Percentiles rank a stretch among this genome's conserved stretches.
These are phyloP conservation scores for Pseudolaguvia tuberculata DNA, from an alignment of 2,113 vertebrate genomes.

Conservation along the genomic window DNA sequence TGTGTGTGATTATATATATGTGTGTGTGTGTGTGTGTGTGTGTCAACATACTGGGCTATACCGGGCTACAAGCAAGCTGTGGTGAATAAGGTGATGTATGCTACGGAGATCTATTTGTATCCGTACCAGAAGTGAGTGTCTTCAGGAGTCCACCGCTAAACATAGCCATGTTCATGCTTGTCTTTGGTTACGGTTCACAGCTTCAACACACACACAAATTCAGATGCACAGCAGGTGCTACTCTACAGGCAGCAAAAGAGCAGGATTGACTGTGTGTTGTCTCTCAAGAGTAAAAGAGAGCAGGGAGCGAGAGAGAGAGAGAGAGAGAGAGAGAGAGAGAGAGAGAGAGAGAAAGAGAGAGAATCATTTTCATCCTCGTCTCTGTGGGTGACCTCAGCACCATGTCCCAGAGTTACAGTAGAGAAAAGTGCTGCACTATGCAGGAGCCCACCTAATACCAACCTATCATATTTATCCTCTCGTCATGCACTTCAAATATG, in stretches of 20 bases:
- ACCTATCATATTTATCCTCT: constrained; percentile 36
- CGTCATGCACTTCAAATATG: constrained; percentile 19
- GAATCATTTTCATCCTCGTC: constrained; percentile 32
- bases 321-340: neutral
- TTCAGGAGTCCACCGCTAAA: constrained; percentile 48
- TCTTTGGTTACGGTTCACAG: constrained; percentile 47
- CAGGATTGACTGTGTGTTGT: constrained; percentile 20
- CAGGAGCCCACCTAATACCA: constrained; percentile 20
- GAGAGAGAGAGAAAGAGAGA: neutral
- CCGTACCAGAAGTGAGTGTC: constrained; percentile 31
- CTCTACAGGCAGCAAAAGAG: constrained; percentile 20
- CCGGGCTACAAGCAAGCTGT: constrained; percentile 24
- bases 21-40: constrained; percentile 13
- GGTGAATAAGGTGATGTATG: constrained; percentile 27
- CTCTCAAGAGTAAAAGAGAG: neutral
- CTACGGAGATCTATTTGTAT: constrained; percentile 47
- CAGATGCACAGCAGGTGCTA: constrained; percentile 26
- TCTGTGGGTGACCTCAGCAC: constrained; percentile 37
- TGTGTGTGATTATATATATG: constrained; percentile 17
- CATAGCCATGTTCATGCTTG: constrained; percentile 42
- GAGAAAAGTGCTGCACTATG: constrained; percentile 36
- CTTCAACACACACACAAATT: constrained; percentile 26
- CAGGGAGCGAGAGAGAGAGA: neutral
- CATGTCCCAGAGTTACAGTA: constrained; percentile 34
- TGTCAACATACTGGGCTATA: constrained; percentile 1